Evolutionary conservation across 2,797 vertebrate species (phyloP).

Genomic region (Alectoris magna): DNA sequence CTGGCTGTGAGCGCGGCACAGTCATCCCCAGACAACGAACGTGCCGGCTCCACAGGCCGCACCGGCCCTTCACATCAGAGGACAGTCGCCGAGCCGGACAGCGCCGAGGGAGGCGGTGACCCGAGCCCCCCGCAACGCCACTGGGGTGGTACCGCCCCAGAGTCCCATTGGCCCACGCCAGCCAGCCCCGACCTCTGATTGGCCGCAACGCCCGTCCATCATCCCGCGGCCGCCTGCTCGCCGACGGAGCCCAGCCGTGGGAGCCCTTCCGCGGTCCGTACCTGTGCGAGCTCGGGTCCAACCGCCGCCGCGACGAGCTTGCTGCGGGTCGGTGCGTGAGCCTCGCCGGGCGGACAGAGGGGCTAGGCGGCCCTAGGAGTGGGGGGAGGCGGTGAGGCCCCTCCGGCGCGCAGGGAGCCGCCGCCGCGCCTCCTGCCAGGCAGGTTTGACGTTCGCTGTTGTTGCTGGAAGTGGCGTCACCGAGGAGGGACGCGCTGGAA

Average conservation of each 20-base stretch:
- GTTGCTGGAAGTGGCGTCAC: constrained; percentile 80
- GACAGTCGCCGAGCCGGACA: no score
- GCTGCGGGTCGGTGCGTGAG: constrained; percentile 49
- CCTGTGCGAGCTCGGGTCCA: constrained; percentile 38
- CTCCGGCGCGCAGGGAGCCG: neutral
- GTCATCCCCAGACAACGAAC: fast-evolving
- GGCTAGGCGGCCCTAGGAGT: neutral
- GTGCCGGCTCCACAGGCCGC: fast-evolving
- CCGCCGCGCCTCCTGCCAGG: neutral
- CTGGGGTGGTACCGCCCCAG: neutral
- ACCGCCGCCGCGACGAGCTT: constrained; percentile 77
- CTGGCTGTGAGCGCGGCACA: no score
- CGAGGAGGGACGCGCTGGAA: neutral
- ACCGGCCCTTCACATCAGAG: neutral
- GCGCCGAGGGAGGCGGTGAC: no score
- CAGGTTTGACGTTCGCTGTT: constrained; percentile 80
- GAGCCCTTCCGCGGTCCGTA: neutral
- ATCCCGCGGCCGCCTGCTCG: neutral
- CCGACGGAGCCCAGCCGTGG: no score
- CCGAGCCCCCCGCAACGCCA: no score
- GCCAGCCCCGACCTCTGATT: neutral
- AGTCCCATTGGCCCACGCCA: neutral
- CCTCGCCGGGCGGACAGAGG: constrained; percentile 50
- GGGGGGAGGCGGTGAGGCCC: neutral
- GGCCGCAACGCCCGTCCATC: neutral